Evolutionary conservation across 2,888 invertebrate genomes (phyloP), one percentile per base, ranked within the genome.

Genomic region (Drosophila incognita): DNA sequence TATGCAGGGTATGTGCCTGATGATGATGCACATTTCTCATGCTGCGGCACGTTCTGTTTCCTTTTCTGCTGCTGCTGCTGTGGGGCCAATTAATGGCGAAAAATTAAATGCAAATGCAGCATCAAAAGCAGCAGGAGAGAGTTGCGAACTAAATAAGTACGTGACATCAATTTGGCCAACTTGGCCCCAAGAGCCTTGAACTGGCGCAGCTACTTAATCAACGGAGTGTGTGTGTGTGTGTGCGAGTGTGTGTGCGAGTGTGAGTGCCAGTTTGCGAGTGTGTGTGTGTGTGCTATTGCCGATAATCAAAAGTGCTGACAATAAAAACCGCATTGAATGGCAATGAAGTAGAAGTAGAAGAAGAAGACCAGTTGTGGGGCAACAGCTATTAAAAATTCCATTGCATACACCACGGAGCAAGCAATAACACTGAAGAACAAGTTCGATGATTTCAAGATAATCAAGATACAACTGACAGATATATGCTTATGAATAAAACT

Each of bases 21-120:
- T 35, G 58, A 35, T 66, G 66, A 33, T 61, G 53, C 54, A 33
- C 49, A 74, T 58, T 74, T 59, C 64, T 64, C 52, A 64, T 57
- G 60, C 66, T 64, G 71, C 69, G 57, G 58, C 64, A 70, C 40
- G 60, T 76, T 67, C 31, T 54, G 58, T 42, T 58, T 49, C 38
- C 49, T 35, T 48, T 59, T 59, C 40, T 54, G 18, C 67, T 56
- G 59, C 54, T 56, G 67, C 60, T 58, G 68, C 78, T 78, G 60
- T 79, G 78, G 78, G 78, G 78, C 78, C 78, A 79, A 79, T 79
- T 79, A 79, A 79, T 78, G 69, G 56, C 46, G 63, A 58, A 49
- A 77, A 75, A 75, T 79, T 69, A 66, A 75, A 78, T 74, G 76
- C 65, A 74, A 77, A 69, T 69, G 76, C 59, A 59, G 29, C 54